Percentiles rank a stretch among this genome's conserved stretches.
Evolutionary conservation across 23 tunicate genomes (phyloP).

Genomic region (Phallusia fumigata): DNA sequence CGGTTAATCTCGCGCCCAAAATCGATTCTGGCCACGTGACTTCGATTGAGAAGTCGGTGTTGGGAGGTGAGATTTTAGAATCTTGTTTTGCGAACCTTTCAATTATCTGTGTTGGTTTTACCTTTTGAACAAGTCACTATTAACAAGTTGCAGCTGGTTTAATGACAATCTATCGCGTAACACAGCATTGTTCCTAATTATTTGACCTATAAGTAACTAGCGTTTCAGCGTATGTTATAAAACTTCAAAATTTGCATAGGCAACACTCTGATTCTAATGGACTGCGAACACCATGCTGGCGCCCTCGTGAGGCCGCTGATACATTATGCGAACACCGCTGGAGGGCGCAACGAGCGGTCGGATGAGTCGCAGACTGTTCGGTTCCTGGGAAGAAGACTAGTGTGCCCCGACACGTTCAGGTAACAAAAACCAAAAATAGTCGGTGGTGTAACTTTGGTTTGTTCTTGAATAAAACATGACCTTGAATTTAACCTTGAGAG

Average conservation of each 20-base stretch:
- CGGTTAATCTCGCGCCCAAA: slow-evolving; percentile 69
- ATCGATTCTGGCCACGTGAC: slow-evolving; percentile 66
- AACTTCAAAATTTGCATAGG: slow-evolving; percentile 24
- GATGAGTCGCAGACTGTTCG: slow-evolving; percentile 81
- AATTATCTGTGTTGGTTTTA: neutral
- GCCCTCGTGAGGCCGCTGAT: slow-evolving; percentile 84
- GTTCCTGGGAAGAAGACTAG: slow-evolving; percentile 64
- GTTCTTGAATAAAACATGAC: too few species aligned
- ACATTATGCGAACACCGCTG: slow-evolving; percentile 70
- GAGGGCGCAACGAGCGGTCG: slow-evolving; percentile 33
- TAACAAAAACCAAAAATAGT: neutral
- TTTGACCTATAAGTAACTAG: too few species aligned
- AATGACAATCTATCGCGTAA: too few species aligned
- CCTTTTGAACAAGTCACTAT: too few species aligned
- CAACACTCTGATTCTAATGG: slow-evolving; percentile 81
- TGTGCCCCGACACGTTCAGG: slow-evolving; percentile 77
- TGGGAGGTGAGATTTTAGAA: slow-evolving; percentile 50
- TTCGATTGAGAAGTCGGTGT: slow-evolving; percentile 70
- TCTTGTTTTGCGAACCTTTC: neutral
- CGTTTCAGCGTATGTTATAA: too few species aligned
- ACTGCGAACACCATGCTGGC: slow-evolving; percentile 88
- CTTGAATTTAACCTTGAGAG: too few species aligned
- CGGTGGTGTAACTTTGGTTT: too few species aligned
- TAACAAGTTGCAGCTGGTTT: neutral
- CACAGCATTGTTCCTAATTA: neutral